Evolutionary conservation across 1,140 invertebrate genomes (phyloP).

Genomic region (Chlorops oryzae): DNA sequence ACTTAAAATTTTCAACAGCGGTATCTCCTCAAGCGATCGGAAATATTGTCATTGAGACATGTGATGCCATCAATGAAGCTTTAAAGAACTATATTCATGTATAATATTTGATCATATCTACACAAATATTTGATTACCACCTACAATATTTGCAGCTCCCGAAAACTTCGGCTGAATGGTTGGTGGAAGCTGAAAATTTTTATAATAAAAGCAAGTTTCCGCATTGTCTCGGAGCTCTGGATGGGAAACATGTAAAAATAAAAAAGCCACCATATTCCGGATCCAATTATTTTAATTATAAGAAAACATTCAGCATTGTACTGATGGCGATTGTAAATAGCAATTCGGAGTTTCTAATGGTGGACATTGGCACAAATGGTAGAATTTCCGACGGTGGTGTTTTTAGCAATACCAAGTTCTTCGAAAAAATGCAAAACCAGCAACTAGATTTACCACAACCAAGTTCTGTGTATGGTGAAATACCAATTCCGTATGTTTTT

Average conservation of each 20-base stretch:
- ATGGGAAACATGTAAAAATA: conserved; percentile 35
- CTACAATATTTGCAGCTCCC: no score
- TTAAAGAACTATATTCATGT: no score
- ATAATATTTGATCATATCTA: no score
- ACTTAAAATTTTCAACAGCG: no score
- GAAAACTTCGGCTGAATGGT: no score
- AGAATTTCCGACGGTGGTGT: conserved; percentile 45
- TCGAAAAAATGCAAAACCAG: conserved; percentile 9
- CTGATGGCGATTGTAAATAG: conserved; percentile 48
- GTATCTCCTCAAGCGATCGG: no score
- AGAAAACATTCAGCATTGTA: conserved; percentile 45
- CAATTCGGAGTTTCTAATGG: conserved; percentile 42
- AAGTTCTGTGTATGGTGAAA: no score
- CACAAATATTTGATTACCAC: no score
- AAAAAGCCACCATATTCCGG: conserved; percentile 29
- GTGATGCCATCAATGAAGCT: no score
- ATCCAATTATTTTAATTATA: conserved; percentile 47
- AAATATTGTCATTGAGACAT: no score
- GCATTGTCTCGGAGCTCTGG: conserved; percentile 39
- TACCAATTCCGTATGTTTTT: conserved; percentile 28
- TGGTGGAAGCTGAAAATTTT: conserved; percentile 30
- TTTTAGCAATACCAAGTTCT: conserved; percentile 22
- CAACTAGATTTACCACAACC: conserved; percentile 21
- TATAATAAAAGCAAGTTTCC: conserved; percentile 39
- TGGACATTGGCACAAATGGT: conserved; percentile 47